Percentiles rank a stretch among this genome's conserved stretches.
These are phyloP conservation scores for Ceratitis capitata DNA, from an alignment of 1,140 invertebrate species.

Conservation along the genomic window DNA sequence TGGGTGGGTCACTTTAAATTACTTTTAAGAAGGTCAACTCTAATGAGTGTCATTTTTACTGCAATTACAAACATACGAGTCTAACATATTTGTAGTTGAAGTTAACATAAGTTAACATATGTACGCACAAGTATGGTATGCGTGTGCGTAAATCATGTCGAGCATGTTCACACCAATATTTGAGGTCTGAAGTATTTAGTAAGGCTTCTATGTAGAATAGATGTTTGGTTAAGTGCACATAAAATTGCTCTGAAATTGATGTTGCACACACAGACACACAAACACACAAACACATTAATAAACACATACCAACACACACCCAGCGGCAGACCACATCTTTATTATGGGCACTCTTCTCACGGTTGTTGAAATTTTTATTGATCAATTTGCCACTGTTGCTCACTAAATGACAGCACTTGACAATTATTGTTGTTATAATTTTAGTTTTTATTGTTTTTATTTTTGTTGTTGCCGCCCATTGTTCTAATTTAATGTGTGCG, in stretches of 20 bases:
- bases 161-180: not conserved
- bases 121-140: not conserved
- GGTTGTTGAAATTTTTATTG: not conserved
- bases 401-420: not conserved
- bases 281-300: not conserved
- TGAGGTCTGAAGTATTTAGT: not conserved
- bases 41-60: conserved; percentile 53
- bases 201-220: not conserved
- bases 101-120: no score
- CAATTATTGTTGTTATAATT: not conserved
- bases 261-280: not conserved
- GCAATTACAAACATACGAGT: no score
- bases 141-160: not conserved
- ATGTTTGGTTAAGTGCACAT: not conserved
- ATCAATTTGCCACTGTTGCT: conserved; percentile 29
- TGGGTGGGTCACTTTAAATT: conserved; percentile 63
- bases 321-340: not conserved
- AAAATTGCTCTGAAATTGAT: not conserved
- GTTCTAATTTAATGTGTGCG: conserved; percentile 25
- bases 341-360: not conserved
- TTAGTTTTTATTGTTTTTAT: no score
- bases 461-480: not conserved
- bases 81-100: no score
- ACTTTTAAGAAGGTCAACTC: conserved; percentile 63
- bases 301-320: no score